These are phyloP conservation scores for Chondrosia reniformis DNA, from an alignment of 37 sponge, comb jelly and placozoan genomes.

Conservation along the genomic window DNA sequence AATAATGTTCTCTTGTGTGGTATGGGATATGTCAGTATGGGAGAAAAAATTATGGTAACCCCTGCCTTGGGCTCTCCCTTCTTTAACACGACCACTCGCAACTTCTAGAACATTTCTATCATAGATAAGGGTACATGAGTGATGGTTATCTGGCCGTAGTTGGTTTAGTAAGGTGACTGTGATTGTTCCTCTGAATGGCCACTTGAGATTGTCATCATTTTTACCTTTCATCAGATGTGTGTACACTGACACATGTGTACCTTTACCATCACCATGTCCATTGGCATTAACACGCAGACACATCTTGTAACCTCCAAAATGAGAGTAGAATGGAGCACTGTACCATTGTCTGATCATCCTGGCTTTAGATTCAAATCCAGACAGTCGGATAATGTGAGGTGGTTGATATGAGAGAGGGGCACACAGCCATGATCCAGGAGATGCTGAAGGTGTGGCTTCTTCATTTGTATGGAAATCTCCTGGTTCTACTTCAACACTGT, in stretches of 20 bases:
- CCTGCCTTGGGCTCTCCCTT: too few relatives aligned
- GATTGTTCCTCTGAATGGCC: constrained; percentile 28
- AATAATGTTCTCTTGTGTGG: too few relatives aligned
- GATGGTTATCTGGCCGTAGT: neutral
- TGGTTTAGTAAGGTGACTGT: constrained; percentile 10
- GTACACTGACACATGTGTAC: constrained; percentile 38
- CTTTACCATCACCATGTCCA: constrained; percentile 22
- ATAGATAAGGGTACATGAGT: too few relatives aligned
- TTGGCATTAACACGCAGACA: constrained; percentile 33
- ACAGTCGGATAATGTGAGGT: neutral
- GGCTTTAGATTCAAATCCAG: neutral
- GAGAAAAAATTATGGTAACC: too few relatives aligned
- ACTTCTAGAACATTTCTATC: too few relatives aligned
- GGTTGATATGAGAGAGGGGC: too few relatives aligned
- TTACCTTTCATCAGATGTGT: constrained; percentile 30
- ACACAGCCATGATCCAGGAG: too few relatives aligned
- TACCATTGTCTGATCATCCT: neutral
- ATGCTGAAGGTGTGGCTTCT: too few relatives aligned
- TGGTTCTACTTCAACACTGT: too few relatives aligned
- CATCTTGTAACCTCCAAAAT: constrained; percentile 39
- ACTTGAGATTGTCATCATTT: constrained; percentile 27
- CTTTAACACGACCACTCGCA: too few relatives aligned
- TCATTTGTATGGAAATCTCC: too few relatives aligned
- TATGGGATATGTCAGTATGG: too few relatives aligned
- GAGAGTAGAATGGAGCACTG: constrained; percentile 25